Base-by-base conservation (phyloP, 92 coral and sea anemone genomes). In the Paragorgia papillata region DNA sequence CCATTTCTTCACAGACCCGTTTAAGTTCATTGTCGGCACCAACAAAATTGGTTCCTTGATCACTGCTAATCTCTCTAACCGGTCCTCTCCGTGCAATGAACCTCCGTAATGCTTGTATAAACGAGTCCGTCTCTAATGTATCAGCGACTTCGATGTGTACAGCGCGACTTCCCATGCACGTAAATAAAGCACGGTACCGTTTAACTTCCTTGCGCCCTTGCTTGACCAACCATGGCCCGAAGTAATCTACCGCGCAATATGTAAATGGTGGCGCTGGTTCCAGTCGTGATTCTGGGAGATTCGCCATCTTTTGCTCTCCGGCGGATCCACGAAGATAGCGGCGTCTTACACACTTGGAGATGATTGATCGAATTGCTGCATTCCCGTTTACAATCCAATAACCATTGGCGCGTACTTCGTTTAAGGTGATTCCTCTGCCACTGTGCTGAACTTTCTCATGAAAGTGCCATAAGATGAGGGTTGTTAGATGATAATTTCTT, bases 201-300 rank as follows among this genome's bases (percentile, higher is more conserved):
- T 56, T 56, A 22, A 28, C 62, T 56, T 56, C 62, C 30, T 56
- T 56, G 12, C 31, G 28, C 2, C 62, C 62, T 2, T 56, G 29
- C 18, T 56, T 56, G 7, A 56, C 33, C 17, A 56, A 3, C 29
- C 62, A 56, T 3, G 29, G 62, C 1, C 30, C 62, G 15, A 56
- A 56, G 30, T 56, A 56, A 29, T 17, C 8, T 28, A 1, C n/a
- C n/a, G 62, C 62, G 28, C 86, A 75, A 46, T 82, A 65, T 7
- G 82, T 8, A 50, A 82, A 82, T 15, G 30, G 62, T 3, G 62
- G 62, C 27, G 62, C 30, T 1, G 62, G 29, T 21, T 56, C 29
- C 3, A 56, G 33, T 5, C 62, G 62, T 18, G 62, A 56, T 28
- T 56, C 28, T 21, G 62, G 62, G n/a, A 56, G 62, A 21, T 56